These are phyloP conservation scores for Rhizomys pruinosus DNA, from an alignment of 2,113 vertebrate genomes.

Conservation along the genomic window DNA sequence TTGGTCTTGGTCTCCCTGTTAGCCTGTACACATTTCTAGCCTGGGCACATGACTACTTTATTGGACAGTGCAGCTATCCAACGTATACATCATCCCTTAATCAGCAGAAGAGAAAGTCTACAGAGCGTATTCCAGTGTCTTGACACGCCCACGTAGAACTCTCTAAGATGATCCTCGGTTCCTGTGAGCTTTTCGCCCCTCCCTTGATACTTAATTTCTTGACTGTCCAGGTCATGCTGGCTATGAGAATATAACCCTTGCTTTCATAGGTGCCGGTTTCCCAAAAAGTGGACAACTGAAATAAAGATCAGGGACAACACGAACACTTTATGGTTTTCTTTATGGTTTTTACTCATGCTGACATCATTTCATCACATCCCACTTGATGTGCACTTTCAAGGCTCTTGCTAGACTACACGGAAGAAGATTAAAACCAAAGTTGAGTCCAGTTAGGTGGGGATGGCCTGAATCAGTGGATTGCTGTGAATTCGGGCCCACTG, in stretches of 20 bases:
- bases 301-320: too few relatives aligned
- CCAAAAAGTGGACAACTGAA: too few relatives aligned
- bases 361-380: too few relatives aligned
- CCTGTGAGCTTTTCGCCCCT: constrained; percentile 6
- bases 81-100: not conserved
- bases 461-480: too few relatives aligned
- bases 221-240: not conserved
- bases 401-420: too few relatives aligned
- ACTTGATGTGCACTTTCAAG: too few relatives aligned
- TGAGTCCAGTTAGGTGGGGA: too few relatives aligned
- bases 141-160: constrained; percentile 26
- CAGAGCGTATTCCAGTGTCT: not conserved
- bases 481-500: too few relatives aligned
- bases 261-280: not conserved
- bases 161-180: constrained; percentile 22
- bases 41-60: not conserved
- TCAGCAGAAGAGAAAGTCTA: too few relatives aligned
- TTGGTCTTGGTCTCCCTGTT: not conserved
- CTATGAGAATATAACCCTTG: not conserved
- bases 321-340: too few relatives aligned
- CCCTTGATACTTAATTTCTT: not conserved
- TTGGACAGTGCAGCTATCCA: not conserved
- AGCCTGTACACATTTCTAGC: not conserved
- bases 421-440: too few relatives aligned
- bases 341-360: too few relatives aligned